A percentile compares a stretch with the other conserved stretches of the same genome.
Evolutionary conservation across 2,888 invertebrate species (phyloP).

Genomic region (Xestia xanthographa): DNA sequence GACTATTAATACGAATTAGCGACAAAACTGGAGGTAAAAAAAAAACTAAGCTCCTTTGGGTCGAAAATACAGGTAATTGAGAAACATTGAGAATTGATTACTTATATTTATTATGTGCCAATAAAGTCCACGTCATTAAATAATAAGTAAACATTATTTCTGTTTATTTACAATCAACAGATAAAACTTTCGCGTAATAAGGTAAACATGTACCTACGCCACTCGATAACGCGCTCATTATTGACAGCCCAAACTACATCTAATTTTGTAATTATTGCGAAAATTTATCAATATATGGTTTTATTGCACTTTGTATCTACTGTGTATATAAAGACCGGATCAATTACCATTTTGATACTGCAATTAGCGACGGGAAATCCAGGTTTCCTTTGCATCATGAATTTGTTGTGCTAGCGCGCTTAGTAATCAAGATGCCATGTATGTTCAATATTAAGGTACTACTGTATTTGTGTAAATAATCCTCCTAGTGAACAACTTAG

Average conservation of each 20-base stretch:
- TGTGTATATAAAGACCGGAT: slow-evolving; percentile 14
- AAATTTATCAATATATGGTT: background rate
- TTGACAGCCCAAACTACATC: background rate
- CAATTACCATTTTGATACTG: slow-evolving; percentile 86
- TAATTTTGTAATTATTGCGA: background rate
- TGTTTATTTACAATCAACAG: background rate
- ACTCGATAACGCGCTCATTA: slow-evolving; percentile 19
- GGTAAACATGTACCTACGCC: background rate
- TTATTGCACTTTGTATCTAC: slow-evolving; percentile 25
- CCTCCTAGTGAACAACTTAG: slow-evolving; percentile 27
- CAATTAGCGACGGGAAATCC: slow-evolving; percentile 85
- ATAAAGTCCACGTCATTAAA: background rate
- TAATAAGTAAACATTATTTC: background rate
- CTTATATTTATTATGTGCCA: background rate
- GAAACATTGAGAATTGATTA: background rate
- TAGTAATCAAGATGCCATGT: slow-evolving; percentile 33
- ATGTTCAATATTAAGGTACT: slow-evolving; percentile 11
- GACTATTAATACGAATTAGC: background rate
- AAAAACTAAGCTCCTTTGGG: background rate
- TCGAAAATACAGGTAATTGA: background rate
- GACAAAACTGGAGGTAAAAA: background rate
- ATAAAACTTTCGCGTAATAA: slow-evolving; percentile 1
- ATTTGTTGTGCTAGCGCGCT: slow-evolving; percentile 13
- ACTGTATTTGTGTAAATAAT: slow-evolving; percentile 25
- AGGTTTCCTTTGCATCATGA: slow-evolving; percentile 84